A percentile compares a stretch with the other conserved stretches of the same genome.
phyloP scores from a whole-genome alignment of 2,888 invertebrate genomes.

The Erpobdella octoculata region DNA sequence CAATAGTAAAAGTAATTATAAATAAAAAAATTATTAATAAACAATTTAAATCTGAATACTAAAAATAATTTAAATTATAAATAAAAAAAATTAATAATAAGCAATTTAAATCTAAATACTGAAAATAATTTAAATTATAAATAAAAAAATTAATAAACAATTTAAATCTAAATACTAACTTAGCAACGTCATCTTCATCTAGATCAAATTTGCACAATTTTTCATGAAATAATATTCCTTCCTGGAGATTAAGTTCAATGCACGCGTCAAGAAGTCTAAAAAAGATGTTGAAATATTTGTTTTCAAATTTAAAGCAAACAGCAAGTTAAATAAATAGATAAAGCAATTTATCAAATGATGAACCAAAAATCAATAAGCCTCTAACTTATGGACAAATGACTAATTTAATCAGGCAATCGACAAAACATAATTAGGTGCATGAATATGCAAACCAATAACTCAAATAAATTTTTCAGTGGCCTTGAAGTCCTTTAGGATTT shows the following conservation, averaged over 20 bases:
- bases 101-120: background rate
- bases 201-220: constrained; percentile 42
- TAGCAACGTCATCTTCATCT: constrained; percentile 40
- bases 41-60: background rate
- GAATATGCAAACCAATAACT: background rate
- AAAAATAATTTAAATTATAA: background rate
- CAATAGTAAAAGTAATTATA: background rate
- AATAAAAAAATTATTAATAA: background rate
- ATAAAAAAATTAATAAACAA: background rate
- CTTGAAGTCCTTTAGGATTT: background rate
- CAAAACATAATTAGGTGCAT: background rate
- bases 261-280: constrained; percentile 47
- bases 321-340: background rate
- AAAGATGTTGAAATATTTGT: background rate
- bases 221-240: constrained; percentile 45
- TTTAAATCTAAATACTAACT: constrained; percentile 15
- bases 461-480: background rate
- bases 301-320: background rate
- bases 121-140: background rate
- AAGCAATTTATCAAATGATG: background rate
- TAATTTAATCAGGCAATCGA: background rate
- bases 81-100: background rate
- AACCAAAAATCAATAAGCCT: background rate
- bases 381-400: background rate
- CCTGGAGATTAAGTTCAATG: constrained; percentile 45